These are phyloP conservation scores for Struthio camelus DNA, from an alignment of 2,113 vertebrate species.

Conservation along the genomic window DNA sequence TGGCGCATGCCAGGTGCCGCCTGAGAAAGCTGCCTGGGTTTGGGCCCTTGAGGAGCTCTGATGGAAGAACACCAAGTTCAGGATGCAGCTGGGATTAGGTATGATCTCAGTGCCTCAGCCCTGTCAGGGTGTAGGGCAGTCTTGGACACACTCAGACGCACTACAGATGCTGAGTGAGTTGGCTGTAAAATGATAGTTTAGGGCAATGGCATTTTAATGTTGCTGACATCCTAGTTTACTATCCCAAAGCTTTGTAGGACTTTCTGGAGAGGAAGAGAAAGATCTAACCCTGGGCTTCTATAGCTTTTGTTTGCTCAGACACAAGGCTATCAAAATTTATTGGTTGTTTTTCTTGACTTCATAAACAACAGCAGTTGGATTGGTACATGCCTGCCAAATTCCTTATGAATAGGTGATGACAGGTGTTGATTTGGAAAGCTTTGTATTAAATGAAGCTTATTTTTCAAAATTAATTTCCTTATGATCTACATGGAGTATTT, in stretches of 20 bases:
- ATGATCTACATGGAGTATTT: neutral
- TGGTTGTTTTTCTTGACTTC: neutral
- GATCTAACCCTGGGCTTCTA: neutral
- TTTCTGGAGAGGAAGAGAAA: neutral
- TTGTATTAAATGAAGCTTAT: neutral
- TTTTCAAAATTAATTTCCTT: conserved; percentile 6
- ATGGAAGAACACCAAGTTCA: neutral
- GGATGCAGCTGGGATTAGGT: neutral
- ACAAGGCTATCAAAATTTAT: neutral
- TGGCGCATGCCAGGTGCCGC: neutral
- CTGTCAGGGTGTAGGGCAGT: neutral
- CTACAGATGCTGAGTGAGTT: neutral
- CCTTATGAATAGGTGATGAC: neutral
- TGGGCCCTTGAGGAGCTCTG: neutral
- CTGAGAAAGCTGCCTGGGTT: neutral
- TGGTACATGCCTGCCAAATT: neutral
- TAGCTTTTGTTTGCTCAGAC: neutral
- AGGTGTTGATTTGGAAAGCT: neutral
- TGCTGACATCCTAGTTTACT: neutral
- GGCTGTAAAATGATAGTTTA: neutral
- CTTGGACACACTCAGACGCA: neutral
- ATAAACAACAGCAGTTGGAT: neutral
- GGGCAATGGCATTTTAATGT: neutral
- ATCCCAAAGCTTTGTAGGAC: neutral
- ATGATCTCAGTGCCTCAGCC: neutral